Conservation (phyloP, 2,797 vertebrate genomes). For the Craterocephalus amniculus region DNA sequence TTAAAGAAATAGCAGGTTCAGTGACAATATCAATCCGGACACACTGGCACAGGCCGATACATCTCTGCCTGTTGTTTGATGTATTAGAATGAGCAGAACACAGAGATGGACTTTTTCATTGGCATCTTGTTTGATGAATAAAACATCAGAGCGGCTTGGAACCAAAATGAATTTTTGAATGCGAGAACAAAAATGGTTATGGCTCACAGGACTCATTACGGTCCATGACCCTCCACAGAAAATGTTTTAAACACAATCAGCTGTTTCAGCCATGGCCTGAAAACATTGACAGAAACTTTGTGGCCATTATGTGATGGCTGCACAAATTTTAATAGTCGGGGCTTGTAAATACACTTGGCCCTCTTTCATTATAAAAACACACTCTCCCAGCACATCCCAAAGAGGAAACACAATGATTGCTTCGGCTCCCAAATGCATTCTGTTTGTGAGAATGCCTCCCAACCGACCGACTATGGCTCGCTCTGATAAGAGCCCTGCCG, state of each 20-base stretch:
- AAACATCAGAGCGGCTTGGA: conserved; percentile 63
- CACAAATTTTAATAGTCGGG: conserved; percentile 13
- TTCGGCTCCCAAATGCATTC: conserved; percentile 21
- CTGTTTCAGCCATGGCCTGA: conserved; percentile 21
- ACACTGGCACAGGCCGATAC: conserved; percentile 54
- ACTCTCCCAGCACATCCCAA: conserved; percentile 2
- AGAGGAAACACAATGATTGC: conserved; percentile 19
- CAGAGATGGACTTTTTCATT: conserved; percentile 68
- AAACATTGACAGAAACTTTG: not conserved
- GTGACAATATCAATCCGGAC: conserved; percentile 76
- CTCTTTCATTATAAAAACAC: not conserved
- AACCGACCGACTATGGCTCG: conserved; percentile 37
- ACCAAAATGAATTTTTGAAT: conserved; percentile 57
- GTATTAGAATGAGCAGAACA: conserved; percentile 62
- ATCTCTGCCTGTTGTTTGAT: conserved; percentile 59
- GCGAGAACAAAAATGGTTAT: conserved; percentile 42
- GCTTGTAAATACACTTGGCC: conserved; percentile 1
- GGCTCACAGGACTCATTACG: conserved; percentile 45
- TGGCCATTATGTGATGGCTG: conserved; percentile 7
- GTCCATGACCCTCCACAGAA: conserved; percentile 22
- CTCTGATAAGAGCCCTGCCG: conserved; percentile 33
- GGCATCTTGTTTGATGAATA: conserved; percentile 71
- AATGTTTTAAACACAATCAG: conserved; percentile 28
- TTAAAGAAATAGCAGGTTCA: conserved; percentile 47
- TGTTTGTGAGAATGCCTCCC: conserved; percentile 42